Evolutionary conservation across 2,797 vertebrate genomes (phyloP).

Genomic region (Anguilla anguilla): DNA sequence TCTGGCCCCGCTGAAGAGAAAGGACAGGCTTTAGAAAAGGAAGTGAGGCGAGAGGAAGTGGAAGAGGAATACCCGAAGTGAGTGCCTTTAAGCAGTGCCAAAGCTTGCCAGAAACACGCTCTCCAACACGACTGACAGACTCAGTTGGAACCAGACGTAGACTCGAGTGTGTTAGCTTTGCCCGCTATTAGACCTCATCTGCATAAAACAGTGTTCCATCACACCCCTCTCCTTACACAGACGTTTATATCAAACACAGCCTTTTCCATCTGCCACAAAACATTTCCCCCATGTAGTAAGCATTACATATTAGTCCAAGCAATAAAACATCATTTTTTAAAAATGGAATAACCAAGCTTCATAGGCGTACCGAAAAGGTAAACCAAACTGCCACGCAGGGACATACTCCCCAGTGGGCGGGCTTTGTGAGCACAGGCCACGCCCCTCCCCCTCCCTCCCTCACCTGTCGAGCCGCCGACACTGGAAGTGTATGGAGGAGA

Average conservation of each 20-base stretch:
- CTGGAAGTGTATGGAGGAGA: constrained; percentile 99
- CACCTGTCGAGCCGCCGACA: constrained; percentile 98
- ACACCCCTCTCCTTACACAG: no score
- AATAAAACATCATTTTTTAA: no score
- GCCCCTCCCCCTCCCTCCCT: constrained; percentile 43
- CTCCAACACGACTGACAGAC: neutral
- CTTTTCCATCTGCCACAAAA: no score
- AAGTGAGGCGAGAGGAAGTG: neutral
- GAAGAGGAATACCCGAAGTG: neutral
- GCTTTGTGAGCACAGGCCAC: neutral
- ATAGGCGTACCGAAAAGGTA: neutral
- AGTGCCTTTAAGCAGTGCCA: neutral
- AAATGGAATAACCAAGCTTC: neutral
- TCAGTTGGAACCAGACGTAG: neutral
- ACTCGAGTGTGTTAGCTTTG: neutral
- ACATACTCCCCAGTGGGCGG: neutral
- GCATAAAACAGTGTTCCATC: neutral
- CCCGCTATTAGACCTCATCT: neutral
- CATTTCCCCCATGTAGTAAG: no score
- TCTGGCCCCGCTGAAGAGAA: neutral
- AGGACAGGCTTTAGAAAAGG: neutral
- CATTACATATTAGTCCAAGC: no score
- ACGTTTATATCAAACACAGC: no score
- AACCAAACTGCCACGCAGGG: neutral
- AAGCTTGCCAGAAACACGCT: neutral